Base-by-base conservation (phyloP, 2,113 vertebrate genomes). In the Mastomys natalensis region DNA sequence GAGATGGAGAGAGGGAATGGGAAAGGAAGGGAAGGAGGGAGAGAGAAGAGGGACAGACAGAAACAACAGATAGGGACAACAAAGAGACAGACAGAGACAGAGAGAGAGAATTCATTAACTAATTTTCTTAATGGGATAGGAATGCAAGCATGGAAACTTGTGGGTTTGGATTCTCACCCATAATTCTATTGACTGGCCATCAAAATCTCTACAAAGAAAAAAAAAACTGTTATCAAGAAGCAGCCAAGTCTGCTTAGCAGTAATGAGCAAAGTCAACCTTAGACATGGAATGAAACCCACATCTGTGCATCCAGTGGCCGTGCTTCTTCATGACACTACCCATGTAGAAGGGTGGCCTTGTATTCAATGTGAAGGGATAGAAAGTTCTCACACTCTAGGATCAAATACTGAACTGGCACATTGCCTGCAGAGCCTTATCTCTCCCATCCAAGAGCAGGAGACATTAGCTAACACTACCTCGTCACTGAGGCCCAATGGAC, bases 121-220 rank as follows among this genome's bases (percentile, higher is more conserved):
- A 17, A 73, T 74, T 31, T 58, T 51, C n/a, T 17, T 43, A 13
- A 19, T 43, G 51, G n/a, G 51, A 55, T 70, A 43, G 15, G 26
- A 37, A 55, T 31, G 26, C 51, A 87, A 21, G 53, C 24, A 48
- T 10, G 29, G 45, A 3, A 29, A 55, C 22, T 92, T 80, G 3
- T 24, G 40, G 37, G 37, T 68, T 95, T 80, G 62, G 40, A 64
- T 4, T 26, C 74, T 78, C 24, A 37, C 34, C 60, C 62, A 16
- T 94, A 81, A 60, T 48, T 87, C 78, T 92, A 43, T 31, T 77
- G 43, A 10, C 66, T 89, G 68, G 48, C 21, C 55, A 87, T 76
- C 51, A 92, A 87, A 94, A 86, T 43, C 45, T 21, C 77, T 55
- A 74, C 53, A 91, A 78, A 87, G 45, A 24, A 43, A 58, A 94